phyloP scores from a whole-genome alignment of 2,113 vertebrate species.

The Austrofundulus limnaeus region DNA sequence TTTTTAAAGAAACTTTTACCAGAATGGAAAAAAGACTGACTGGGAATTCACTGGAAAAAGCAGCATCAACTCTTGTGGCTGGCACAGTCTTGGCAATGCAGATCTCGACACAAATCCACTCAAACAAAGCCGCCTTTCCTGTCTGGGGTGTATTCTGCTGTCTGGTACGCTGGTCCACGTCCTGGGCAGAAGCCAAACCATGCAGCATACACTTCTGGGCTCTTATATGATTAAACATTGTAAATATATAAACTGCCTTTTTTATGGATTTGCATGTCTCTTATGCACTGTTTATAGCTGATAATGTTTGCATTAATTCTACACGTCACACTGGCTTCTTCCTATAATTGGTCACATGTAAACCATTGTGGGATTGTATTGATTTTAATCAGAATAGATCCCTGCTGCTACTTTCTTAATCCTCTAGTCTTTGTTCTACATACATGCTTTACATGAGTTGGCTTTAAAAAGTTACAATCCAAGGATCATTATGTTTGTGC shows the following conservation, averaged over 20 bases:
- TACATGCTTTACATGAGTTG: constrained; percentile 10
- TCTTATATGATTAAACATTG: constrained; percentile 60
- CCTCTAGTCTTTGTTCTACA: too few species aligned
- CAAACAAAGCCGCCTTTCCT: constrained; percentile 37
- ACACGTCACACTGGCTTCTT: constrained; percentile 18
- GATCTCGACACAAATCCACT: constrained; percentile 5
- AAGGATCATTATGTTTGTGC: too few species aligned
- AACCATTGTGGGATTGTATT: constrained; percentile 19
- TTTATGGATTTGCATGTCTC: constrained; percentile 45
- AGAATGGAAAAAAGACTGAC: constrained; percentile 35
- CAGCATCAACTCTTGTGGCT: constrained; percentile 61
- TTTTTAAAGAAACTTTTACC: constrained; percentile 42
- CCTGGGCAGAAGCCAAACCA: constrained; percentile 59
- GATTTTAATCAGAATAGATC: constrained; percentile 24
- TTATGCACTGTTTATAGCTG: constrained; percentile 23
- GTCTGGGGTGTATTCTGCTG: constrained; percentile 41
- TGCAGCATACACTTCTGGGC: constrained; percentile 49
- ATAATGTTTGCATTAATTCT: constrained; percentile 15
- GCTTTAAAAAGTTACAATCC: background rate
- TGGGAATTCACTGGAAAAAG: constrained; percentile 60
- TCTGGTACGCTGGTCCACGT: constrained; percentile 55
- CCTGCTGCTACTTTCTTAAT: too few species aligned
- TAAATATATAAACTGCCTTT: constrained; percentile 45
- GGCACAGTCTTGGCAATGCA: constrained; percentile 55
- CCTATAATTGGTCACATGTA: constrained; percentile 13